Percentiles rank a stretch among this genome's conserved stretches.
Evolutionary conservation across 2,888 invertebrate genomes (phyloP).

Genomic region (Mystacides longicornis): DNA sequence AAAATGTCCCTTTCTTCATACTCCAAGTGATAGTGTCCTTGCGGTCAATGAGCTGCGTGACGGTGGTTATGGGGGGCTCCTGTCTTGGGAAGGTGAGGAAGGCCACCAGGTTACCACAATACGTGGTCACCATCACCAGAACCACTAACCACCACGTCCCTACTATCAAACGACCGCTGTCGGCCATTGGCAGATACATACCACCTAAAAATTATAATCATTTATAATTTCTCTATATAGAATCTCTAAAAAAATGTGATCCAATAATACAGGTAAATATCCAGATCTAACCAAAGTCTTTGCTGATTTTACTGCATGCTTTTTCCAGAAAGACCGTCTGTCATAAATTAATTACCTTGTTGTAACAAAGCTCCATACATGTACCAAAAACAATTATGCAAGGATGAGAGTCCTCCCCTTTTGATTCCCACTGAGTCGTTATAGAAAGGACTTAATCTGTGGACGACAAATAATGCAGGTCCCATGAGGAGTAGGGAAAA

Average conservation of each 20-base stretch:
- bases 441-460: conserved; percentile 66
- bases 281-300: no score
- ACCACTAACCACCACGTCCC: conserved; percentile 92
- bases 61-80: conserved; percentile 60
- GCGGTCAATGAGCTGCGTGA: conserved; percentile 54
- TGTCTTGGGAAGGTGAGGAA: conserved; percentile 87
- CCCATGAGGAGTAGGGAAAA: conserved; percentile 69
- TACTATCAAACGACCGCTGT: conserved; percentile 77
- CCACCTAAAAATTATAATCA: conserved; percentile 58
- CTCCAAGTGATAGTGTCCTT: conserved; percentile 65
- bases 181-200: conserved; percentile 75
- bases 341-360: conserved; percentile 58
- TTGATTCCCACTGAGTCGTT: conserved; percentile 50
- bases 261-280: no score
- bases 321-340: no score
- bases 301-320: no score
- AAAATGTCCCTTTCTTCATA: conserved; percentile 63
- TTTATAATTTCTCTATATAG: no score
- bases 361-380: conserved; percentile 85
- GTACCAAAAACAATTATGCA: conserved; percentile 77
- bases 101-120: conserved; percentile 87
- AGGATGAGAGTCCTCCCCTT: conserved; percentile 50
- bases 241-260: no score
- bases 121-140: conserved; percentile 81
- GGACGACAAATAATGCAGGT: conserved; percentile 66